Conservation (phyloP, 1,140 invertebrate genomes). For the Mactra quadrangularis region DNA sequence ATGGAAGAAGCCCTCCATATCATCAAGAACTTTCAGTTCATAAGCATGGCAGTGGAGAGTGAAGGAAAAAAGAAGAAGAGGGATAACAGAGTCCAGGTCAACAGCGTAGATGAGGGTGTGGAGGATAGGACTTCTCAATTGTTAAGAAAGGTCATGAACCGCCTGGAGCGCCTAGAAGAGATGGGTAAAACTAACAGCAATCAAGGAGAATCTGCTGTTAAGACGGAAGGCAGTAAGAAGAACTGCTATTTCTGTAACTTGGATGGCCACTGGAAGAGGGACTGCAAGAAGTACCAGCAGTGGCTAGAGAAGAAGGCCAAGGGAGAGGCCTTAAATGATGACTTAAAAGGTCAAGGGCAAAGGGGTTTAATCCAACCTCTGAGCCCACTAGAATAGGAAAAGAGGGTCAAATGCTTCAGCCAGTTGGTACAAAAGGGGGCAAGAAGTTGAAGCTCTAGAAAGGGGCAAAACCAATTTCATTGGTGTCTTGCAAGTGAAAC, state of each 20-base stretch:
- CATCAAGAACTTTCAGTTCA: no score
- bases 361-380: not conserved
- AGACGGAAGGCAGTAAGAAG: not conserved
- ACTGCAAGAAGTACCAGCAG: no score
- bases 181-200: not conserved
- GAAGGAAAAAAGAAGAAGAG: no score
- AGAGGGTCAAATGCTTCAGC: not conserved
- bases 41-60: no score
- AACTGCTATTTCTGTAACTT: slow-evolving; percentile 19
- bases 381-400: not conserved
- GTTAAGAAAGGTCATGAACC: no score
- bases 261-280: slow-evolving; percentile 21
- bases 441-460: not conserved
- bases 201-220: not conserved
- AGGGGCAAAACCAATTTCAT: not conserved
- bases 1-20: no score
- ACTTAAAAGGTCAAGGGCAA: no score
- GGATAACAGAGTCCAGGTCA: no score
- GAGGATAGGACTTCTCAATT: not conserved
- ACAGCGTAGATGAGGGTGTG: not conserved
- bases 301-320: no score
- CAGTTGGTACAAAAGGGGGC: not conserved
- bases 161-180: no score
- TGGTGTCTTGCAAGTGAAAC: not conserved
- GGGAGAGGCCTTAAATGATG: not conserved